Base-by-base conservation (phyloP, 2,888 invertebrate species). In the Pycnomerus fuliginosus region DNA sequence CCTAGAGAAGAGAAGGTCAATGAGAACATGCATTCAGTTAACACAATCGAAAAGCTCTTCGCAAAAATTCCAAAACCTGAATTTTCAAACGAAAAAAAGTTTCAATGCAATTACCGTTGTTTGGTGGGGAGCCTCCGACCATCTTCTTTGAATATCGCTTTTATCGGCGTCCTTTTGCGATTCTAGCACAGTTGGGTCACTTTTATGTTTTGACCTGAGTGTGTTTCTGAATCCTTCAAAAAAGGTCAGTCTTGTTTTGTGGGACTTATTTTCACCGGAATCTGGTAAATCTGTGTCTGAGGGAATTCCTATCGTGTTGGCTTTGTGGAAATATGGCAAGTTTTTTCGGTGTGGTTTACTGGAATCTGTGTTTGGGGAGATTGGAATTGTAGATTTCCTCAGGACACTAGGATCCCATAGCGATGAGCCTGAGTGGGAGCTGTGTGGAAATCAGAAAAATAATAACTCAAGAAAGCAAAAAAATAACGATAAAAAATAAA, bases 201-300 rank as follows among this genome's bases (percentile, higher is more conserved):
- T 71, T 55, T 71, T 72, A 52, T 76, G 76, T 40, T 71, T 71
- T 38, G 72, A 70, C 45, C 77, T 74, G 51, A 82, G 69, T 3
- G 81, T 80, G 67, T 79, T 79, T 52, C 77, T 74, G 67, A 82
- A 80, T 55, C 82, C 82, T 58, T 81, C 80, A 62, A 83, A 77
- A 60, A 82, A 76, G 40, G 61, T 62, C 55, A 62, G 53, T 50
- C 56, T 60, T 41, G 65, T 55, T 44, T 61, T 56, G 24, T 5
- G 8, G 74, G 73, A 60, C 75, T 68, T 56, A 75, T 74, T 45
- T 30, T 59, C 57, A 15, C 44, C 45, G n/a, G 41, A 24, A 71
- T 77, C 74, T 45, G 29, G 69, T 53, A 75, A 65, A 69, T 73
- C 66, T 58, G 72, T 58, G 25, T 72, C 70, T 0, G 79, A 75